These are phyloP conservation scores for Dendrolimus kikuchii DNA, from an alignment of 1,140 invertebrate species.

Conservation along the genomic window DNA sequence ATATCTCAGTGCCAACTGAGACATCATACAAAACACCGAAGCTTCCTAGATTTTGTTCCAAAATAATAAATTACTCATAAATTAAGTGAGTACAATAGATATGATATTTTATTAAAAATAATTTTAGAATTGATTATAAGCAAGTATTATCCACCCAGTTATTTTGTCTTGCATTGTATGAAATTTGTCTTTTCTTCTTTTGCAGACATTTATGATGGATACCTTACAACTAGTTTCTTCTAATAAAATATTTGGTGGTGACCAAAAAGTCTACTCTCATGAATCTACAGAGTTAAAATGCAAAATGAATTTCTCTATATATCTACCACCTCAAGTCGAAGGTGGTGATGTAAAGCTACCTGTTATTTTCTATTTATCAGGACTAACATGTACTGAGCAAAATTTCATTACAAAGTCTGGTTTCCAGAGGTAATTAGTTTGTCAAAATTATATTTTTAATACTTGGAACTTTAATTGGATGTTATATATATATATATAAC, in stretches of 20 bases:
- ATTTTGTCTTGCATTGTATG: not conserved
- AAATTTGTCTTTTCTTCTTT: constrained; percentile 10
- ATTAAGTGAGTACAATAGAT: no score
- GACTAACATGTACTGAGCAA: constrained; percentile 95
- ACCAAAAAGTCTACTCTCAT: constrained; percentile 90
- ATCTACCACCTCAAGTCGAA: constrained; percentile 85
- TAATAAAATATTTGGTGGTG: constrained; percentile 85
- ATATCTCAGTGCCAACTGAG: no score
- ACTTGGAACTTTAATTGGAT: not conserved
- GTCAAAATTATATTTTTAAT: not conserved
- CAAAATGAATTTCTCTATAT: constrained; percentile 95
- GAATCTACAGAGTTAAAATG: constrained; percentile 87
- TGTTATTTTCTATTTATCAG: constrained; percentile 95
- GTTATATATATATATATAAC: no score
- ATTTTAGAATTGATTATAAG: no score
- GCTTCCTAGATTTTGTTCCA: no score
- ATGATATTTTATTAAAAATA: no score
- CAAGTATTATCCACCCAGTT: not conserved
- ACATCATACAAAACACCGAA: no score
- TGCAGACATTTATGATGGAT: constrained; percentile 50
- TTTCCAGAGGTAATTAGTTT: constrained; percentile 83
- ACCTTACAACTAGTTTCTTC: constrained; percentile 76
- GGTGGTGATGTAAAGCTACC: constrained; percentile 79
- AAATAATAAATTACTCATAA: no score
- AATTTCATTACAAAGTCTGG: constrained; percentile 98